Base-by-base conservation (phyloP, 2,113 vertebrate species). In the Panurus biarmicus region DNA sequence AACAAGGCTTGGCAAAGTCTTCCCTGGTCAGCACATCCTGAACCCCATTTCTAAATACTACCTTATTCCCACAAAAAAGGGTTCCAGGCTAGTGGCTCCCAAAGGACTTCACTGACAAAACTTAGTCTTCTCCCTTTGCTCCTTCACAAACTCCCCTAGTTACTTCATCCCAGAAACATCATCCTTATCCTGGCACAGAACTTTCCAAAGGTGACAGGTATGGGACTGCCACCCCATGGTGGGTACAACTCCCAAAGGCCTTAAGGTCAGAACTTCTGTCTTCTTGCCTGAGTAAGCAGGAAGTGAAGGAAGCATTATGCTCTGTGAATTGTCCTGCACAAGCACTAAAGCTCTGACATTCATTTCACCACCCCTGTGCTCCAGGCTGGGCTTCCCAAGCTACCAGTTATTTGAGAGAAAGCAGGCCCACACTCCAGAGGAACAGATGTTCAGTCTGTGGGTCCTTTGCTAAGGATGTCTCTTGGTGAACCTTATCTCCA, bases 211-310 rank as follows among this genome's bases (percentile, higher is more conserved):
- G 11, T 72, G 53, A 33, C 54, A 33, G 16, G 21, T 13, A 44
- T 0, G 3, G 24, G 11, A 65, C 36, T 60, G 44, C 11, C 20
- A 64, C 16, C 12, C 15, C 22, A 11, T 53, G 22, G 16, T 5
- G 5, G 50, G 31, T 36, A 64, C 13, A 60, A 28, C 12, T 73
- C 31, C 45, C 53, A 60, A 65, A 69, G 5, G 8, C n/a, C 23
- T 73, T 26, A 42, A 44, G 0, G 0, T 35, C 42, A 61, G 22
- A 62, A 70, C 14, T 23, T 65, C 3, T 7, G 26, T 38, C 20
- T 38, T 70, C 53, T 33, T 20, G 13, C 8, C 35, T 26, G 14
- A 80, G 13, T 12, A 35, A 11, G 53, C 0, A 1, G 10, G 33
- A 64, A 64, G 28, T 19, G 33, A 40, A 66, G 25, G 38, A 71